Base-by-base conservation (phyloP, 2,797 vertebrate species). In the Phataginus tricuspis region DNA sequence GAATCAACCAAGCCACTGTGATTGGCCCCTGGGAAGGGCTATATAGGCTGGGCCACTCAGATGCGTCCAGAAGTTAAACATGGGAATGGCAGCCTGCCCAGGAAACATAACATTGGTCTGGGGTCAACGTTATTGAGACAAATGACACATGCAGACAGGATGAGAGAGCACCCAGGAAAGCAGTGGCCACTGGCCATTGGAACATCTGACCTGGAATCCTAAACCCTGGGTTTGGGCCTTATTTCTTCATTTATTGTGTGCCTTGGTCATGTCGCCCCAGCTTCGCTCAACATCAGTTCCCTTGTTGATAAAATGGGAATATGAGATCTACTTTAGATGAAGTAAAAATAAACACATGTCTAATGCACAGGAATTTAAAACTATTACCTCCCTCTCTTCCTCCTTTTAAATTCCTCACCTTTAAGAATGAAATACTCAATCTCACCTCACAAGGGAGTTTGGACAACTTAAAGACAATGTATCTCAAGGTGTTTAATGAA, bases 401-500 rank as follows among this genome's bases (percentile, higher is more conserved):
- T 87, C 53, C 77, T 89, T 93, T 94, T 61, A 78, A 75, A 79
- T 83, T 91, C 27, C 71, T 89, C 57, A 31, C 34, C 74, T 34
- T 0, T 51, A 86, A 13, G 5, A 64, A 2, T 27, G 49, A 96
- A 93, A 96, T 78, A 51, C 25, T 53, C 21, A 31, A 5, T 57
- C 49, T 90, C 51, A 74, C 63, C 27, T 86, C 51, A 57, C 23
- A 72, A n/a, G 27, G 45, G 9, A 79, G 18, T 59, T 42, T 55
- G 6, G 27, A 79, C 64, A 59, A 86, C 64, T 96, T 71, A 55
- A 77, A 96, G 42, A 91, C 8, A 80, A 59, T 4, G 29, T 23
- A 88, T 78, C 39, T 90, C 79, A 49, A 59, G 53, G 37, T 39
- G 11, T 92, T 71, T 78, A 91, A 90, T 61, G n/a, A 85, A 97